phyloP scores from a whole-genome alignment of 2,113 vertebrate genomes.

The Gracilinanus agilis region DNA sequence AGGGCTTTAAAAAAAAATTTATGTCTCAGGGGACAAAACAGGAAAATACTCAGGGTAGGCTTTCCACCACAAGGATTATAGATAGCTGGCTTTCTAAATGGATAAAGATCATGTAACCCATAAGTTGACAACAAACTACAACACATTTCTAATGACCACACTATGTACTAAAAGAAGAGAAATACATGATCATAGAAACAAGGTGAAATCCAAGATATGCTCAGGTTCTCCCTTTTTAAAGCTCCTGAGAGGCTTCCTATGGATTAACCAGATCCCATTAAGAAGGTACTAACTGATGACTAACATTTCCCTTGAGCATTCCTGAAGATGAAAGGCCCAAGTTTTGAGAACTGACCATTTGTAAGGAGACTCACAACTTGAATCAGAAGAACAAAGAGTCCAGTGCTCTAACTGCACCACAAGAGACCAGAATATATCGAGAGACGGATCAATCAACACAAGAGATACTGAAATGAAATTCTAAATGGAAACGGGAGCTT shows the following conservation, averaged over 20 bases:
- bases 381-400: constrained; percentile 51
- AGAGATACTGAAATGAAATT: constrained; percentile 50
- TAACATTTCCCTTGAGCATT: constrained; percentile 39
- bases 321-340: constrained; percentile 51
- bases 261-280: constrained; percentile 37
- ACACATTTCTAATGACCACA: neutral
- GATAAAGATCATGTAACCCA: constrained; percentile 1
- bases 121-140: constrained; percentile 29
- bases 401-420: constrained; percentile 15
- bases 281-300: constrained; percentile 36
- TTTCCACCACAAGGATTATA: constrained; percentile 16
- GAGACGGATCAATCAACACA: constrained; percentile 25
- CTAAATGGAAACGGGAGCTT: constrained; percentile 29
- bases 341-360: constrained; percentile 42
- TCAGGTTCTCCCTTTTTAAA: constrained; percentile 12
- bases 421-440: constrained; percentile 18
- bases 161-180: neutral
- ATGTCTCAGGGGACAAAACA: neutral
- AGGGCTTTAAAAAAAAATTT: too few relatives aligned
- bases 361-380: constrained; percentile 40
- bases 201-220: neutral
- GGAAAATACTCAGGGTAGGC: neutral
- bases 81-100: neutral
- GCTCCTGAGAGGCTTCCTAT: constrained; percentile 40
- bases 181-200: neutral